phyloP scores from a whole-genome alignment of 2,113 vertebrate genomes.

The human (Homo sapiens) region GRCh38 chr3:181861001-181861500 shows the following conservation, averaged over 20 bases:
- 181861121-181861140: no score
- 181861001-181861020: background rate
- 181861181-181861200: background rate
- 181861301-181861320: background rate
- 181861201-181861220: background rate
- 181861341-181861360: background rate
- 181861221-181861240: background rate
- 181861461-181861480: background rate
- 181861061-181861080: background rate
- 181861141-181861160: no score
- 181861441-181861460: background rate
- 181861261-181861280: background rate
- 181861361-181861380: background rate
- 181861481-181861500: no score
- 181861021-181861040: background rate
- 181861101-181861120: background rate
- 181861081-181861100: background rate
- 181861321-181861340: slow-evolving; percentile 2
- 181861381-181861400: background rate
- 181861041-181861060: slow-evolving; percentile 7
- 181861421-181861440: background rate
- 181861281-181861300: background rate
- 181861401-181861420: background rate
- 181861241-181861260: background rate
- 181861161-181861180: background rate